These are phyloP conservation scores for Rhincodon typus DNA, from an alignment of 2,797 vertebrate species.

Conservation along the genomic window DNA sequence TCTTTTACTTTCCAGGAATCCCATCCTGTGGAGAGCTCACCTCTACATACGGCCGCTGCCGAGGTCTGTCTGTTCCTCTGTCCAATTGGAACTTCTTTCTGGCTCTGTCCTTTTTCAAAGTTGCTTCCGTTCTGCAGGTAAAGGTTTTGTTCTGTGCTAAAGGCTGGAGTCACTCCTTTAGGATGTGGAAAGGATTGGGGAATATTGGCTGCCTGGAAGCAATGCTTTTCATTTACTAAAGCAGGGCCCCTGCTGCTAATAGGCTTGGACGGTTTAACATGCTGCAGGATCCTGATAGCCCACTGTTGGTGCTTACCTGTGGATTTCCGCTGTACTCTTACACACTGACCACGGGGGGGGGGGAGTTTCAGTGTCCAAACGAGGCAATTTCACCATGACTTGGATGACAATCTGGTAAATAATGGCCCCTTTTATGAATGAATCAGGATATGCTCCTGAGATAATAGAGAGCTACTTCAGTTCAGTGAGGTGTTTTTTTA, in stretches of 20 bases:
- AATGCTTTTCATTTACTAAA: neutral
- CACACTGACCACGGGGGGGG: neutral
- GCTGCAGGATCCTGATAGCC: neutral
- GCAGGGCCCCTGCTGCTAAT: neutral
- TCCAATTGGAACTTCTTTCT: slow-evolving; percentile 75
- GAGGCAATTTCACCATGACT: neutral
- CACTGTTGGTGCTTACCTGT: no score
- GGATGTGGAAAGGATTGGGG: neutral
- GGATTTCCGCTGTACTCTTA: neutral
- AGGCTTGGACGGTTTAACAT: neutral
- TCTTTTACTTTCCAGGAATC: slow-evolving; percentile 54
- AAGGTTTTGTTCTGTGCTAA: neutral
- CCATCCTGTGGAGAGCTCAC: slow-evolving; percentile 68
- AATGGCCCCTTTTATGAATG: no score
- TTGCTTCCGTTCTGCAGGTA: slow-evolving; percentile 83
- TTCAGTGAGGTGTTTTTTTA: no score
- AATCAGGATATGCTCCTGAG: no score
- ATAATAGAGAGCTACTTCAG: no score
- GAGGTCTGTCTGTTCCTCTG: slow-evolving; percentile 54
- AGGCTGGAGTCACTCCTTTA: neutral
- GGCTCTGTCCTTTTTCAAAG: slow-evolving; percentile 78
- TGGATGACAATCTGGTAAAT: no score
- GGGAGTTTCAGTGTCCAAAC: neutral
- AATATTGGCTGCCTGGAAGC: neutral
- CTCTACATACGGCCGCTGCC: slow-evolving; percentile 68